Evolutionary conservation across 2,888 invertebrate genomes (phyloP), one percentile per base, ranked within the genome.

Genomic region (Stegana nigrithorax): DNA sequence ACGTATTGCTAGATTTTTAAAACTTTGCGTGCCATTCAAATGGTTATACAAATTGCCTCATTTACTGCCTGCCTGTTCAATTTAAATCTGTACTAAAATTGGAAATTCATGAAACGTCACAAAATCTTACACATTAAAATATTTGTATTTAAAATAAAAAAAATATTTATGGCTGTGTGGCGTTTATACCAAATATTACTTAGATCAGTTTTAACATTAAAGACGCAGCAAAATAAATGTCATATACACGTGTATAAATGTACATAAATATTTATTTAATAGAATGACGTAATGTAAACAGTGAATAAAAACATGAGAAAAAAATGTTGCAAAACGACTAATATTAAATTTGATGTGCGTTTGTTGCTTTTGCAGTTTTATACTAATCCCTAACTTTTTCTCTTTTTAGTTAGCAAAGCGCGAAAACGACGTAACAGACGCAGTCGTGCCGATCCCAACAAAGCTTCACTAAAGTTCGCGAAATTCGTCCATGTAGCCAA

Each of bases 401-500:
- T 39, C 50, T 62, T 19, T 62, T 21, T 17, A 58, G 53, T 3
- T 55, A 14, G 26, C 14, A 23, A 12, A 10, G n/a, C 23, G n/a
- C n/a, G n/a, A 14, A 50, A 50, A n/a, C 12, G 26, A 3, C 12
- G 50, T 4, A 50, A 25, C 2, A 50, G 26, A 50, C 53, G 53
- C 17, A 55, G 21, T 6, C n/a, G 47, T n/a, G 4, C 23, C 45
- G 23, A 47, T 12, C 45, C 21, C 23, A 47, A 62, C 67, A 14
- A 64, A 64, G 2, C 75, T 73, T 59, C 73, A 73, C 0, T 57
- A 63, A 10, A 36, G 45, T 4, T 67, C 12, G 53, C 10, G 36
- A 67, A 72, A 62, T 72, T 67, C 56, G 66, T 68, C 29, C 50
- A 62, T 42, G 59, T 56, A 50, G 71, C 71, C 14, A 63, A 63